phyloP scores from a whole-genome alignment of 2,888 invertebrate species.

The Eumacrocentrus americanus region DNA sequence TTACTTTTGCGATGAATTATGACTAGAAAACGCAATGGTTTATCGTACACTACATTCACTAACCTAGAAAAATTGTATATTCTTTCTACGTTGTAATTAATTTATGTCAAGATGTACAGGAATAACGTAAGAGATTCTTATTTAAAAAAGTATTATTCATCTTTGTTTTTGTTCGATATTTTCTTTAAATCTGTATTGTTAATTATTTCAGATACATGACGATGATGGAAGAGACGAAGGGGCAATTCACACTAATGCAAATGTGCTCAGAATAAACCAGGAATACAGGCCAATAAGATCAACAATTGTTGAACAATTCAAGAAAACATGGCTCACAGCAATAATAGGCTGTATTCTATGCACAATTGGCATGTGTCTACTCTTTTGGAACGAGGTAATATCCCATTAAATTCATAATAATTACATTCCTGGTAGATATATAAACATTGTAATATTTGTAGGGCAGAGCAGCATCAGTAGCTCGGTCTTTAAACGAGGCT shows the following conservation, averaged over 20 bases:
- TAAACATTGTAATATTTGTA: conserved; percentile 44
- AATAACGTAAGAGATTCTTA: not conserved
- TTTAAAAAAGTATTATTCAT: too few relatives aligned
- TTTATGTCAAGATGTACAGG: not conserved
- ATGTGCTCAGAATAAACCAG: too few relatives aligned
- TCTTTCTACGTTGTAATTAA: not conserved
- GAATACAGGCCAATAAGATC: too few relatives aligned
- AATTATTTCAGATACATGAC: too few relatives aligned
- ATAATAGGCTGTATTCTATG: conserved; percentile 73
- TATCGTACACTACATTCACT: not conserved
- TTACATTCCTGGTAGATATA: not conserved
- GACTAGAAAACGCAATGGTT: too few relatives aligned
- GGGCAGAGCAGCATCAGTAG: conserved; percentile 82
- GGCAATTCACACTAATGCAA: too few relatives aligned
- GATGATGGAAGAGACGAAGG: too few relatives aligned
- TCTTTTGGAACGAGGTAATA: conserved; percentile 85
- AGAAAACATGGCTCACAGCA: conserved; percentile 75
- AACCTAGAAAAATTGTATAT: not conserved
- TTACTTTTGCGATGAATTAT: too few relatives aligned
- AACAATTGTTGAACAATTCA: conserved; percentile 66
- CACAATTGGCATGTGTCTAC: conserved; percentile 71
- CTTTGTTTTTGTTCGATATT: too few relatives aligned
- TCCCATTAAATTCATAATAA: conserved; percentile 18
- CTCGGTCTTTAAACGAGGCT: conserved; percentile 80
- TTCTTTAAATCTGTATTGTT: too few relatives aligned